Evolutionary conservation across 2,797 vertebrate genomes (phyloP), one percentile per base, ranked within the genome.

Genomic region (Sphenopsis melanotis): DNA sequence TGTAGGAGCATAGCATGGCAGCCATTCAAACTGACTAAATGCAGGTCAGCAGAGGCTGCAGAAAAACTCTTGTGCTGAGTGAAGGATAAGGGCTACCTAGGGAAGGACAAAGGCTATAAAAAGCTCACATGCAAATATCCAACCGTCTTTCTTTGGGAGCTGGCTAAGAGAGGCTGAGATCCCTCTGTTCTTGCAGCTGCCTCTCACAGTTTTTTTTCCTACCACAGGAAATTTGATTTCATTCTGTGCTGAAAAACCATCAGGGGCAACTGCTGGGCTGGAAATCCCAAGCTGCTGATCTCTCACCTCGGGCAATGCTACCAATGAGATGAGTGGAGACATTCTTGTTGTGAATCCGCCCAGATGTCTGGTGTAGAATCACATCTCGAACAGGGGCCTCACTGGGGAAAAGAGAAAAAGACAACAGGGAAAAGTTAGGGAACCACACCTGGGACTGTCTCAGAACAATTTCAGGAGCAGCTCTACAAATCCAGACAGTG

Each of bases 301-400:
- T 79, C 96, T 96, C 57, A 99, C 99, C 99, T 98, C 98, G 98
- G 88, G 98, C 98, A 86, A 99, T 99, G 98, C 98, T 99, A 70
- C 99, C 99, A 29, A 99, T 99, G 2, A 99, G 98, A 84, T 99
- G 99, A 79, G 99, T 99, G 68, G 99, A 99, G 61, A 99, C 99
- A 1, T 99, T 99, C 97, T 99, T 99, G 97, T 99, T 99, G 98
- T 99, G 99, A 93, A 99, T 99, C 81, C 99, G 98, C 72, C 99
- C 99, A 1, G 98, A 99, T 4, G 99, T 99, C 78, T 99, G 98
- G 93, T 99, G 99, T 24, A 99, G 98, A 94, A 99, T 96, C 9
- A 99, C 97, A 17, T 99, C 99, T 93, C 98, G 98, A 50, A 95
- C 44, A 4, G 92, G 44, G 8, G 72, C 49, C 29, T 93, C 97